Evolutionary conservation across 2,113 vertebrate species (phyloP), one percentile per base, ranked within the genome.

Genomic region (Leuciscus idus): DNA sequence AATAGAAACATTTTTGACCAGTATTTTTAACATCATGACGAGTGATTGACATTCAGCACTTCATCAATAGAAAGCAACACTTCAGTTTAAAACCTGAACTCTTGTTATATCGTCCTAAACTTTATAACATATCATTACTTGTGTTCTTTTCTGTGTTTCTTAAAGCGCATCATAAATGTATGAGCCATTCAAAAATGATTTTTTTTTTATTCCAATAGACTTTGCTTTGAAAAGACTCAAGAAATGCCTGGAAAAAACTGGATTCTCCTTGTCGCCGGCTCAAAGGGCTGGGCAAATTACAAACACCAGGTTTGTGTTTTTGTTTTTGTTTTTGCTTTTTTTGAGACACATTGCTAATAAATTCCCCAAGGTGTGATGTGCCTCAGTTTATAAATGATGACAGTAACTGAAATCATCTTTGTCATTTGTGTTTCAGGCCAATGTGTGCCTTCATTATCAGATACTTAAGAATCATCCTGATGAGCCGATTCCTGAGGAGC

Each of bases 401-500:
- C 70, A 33, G 13, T 33, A 30, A 17, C 28, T 17, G 1, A 73
- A 46, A 73, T 13, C 1, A 46, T 46, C 36, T 12, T 17, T 72
- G 5, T 74, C 12, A 33, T 68, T 33, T 48, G 10, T 17, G 2
- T 48, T 75, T 15, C 89, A 96, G 96, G 96, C 96, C 1, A 95
- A 96, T 0, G 94, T 93, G 0, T 96, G 96, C 91, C 93, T 0
- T 94, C 95, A 0, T 96, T 39, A 96, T 90, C 96, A 96, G 92
- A 95, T 96, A 3, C 94, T 96, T 0, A 95, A 95, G 89, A 21
- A n/a, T n/a, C n/a, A n/a, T n/a, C n/a, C n/a, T n/a, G n/a, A n/a
- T n/a, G n/a, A n/a, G n/a, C n/a, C n/a, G n/a, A 91, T 96, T 75
- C 96, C 96, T 0, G 96, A 96, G 1, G 94, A 96, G 77, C 96